Evolutionary conservation across 2,888 invertebrate genomes (phyloP).

Genomic region (Nymphalis c-album): DNA sequence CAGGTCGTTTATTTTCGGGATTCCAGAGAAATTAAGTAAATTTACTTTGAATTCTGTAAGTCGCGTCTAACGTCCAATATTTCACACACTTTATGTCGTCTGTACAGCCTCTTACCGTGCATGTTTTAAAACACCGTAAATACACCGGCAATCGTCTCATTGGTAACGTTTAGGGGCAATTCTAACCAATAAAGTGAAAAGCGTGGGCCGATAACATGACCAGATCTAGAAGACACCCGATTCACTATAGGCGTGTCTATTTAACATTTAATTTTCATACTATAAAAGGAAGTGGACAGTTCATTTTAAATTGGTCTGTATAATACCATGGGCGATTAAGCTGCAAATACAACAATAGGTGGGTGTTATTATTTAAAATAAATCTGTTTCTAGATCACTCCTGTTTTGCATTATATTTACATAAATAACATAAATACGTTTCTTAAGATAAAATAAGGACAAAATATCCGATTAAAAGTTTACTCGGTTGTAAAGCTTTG

Average conservation of each 20-base stretch:
- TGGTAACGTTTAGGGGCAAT: conserved; percentile 80
- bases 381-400: conserved; percentile 33
- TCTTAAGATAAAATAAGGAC: neutral
- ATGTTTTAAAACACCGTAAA: conserved; percentile 68
- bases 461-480: neutral
- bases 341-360: conserved; percentile 61
- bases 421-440: neutral
- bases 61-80: conserved; percentile 53
- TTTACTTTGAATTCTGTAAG: conserved; percentile 39
- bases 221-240: conserved; percentile 53
- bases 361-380: conserved; percentile 68
- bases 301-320: conserved; percentile 45
- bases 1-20: conserved; percentile 25
- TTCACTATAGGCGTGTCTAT: conserved; percentile 29
- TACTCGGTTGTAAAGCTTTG: too few species aligned
- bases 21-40: conserved; percentile 36
- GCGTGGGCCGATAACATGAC: conserved; percentile 69
- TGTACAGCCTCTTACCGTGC: conserved; percentile 54
- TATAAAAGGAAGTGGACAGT: conserved; percentile 30
- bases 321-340: conserved; percentile 58
- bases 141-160: conserved; percentile 76
- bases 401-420: conserved; percentile 2
- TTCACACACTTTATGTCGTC: conserved; percentile 66
- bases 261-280: conserved; percentile 33
- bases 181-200: conserved; percentile 74